Conservation (phyloP, 2,888 invertebrate species). For the Lepidochrysops patricia region DNA sequence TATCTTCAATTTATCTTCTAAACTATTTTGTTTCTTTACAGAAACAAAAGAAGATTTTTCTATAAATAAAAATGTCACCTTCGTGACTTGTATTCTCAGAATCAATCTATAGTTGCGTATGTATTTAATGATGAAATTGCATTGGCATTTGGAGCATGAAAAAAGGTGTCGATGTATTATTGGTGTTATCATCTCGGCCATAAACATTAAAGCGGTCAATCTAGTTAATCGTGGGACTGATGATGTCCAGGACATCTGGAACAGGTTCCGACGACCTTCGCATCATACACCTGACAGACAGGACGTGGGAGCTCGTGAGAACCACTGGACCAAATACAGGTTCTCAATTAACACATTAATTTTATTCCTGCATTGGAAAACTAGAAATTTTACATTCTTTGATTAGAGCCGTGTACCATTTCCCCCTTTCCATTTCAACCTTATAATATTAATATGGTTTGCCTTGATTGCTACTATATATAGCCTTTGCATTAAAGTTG, state of each 20-base stretch:
- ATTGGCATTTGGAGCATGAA: neutral
- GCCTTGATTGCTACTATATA: neutral
- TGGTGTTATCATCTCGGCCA: neutral
- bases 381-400: neutral
- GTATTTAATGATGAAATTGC: neutral
- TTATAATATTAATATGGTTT: neutral
- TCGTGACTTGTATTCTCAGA: no score
- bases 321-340: neutral
- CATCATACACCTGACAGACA: neutral
- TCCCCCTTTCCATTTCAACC: neutral
- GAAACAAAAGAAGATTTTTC: no score
- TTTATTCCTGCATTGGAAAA: neutral
- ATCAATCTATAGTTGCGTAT: no score
- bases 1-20: no score
- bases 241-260: slow-evolving; percentile 2
- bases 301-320: slow-evolving; percentile 10
- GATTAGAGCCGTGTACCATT: neutral
- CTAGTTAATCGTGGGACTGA: neutral
- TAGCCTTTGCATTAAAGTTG: no score
- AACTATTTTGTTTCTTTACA: no score
- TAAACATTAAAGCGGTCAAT: neutral
- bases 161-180: neutral
- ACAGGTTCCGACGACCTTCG: slow-evolving; percentile 2
- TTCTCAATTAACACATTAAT: neutral
- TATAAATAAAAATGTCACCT: no score